Conservation (phyloP, 2,797 vertebrate genomes). For the Thripadectes ignobilis region DNA sequence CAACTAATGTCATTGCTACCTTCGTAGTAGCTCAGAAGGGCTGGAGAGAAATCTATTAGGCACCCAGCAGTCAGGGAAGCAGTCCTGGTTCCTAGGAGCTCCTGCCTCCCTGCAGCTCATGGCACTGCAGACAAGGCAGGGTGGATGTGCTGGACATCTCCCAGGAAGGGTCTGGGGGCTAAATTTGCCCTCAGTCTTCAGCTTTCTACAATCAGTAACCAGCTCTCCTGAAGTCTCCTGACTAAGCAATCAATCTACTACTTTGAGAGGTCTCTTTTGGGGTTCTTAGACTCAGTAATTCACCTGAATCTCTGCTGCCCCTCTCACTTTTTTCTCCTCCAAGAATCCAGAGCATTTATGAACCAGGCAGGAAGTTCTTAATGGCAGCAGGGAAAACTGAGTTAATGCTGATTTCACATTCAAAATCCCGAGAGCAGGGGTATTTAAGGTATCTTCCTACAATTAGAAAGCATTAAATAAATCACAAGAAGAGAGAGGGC, state of each 20-base stretch:
- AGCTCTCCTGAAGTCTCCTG: background rate
- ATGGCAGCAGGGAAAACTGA: background rate
- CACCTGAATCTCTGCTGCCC: background rate
- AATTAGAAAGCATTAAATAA: background rate
- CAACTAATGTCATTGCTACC: background rate
- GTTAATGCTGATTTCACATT: background rate
- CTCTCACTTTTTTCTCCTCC: fast-evolving
- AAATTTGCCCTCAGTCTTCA: background rate
- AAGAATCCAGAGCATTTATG: background rate
- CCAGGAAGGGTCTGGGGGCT: background rate
- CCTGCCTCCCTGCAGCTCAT: background rate
- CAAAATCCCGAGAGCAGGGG: background rate
- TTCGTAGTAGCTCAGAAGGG: background rate
- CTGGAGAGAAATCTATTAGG: background rate
- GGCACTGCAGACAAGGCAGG: background rate
- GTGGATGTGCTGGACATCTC: background rate
- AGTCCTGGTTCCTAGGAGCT: background rate
- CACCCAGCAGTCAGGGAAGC: background rate
- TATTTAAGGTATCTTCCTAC: background rate
- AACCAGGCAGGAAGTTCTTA: background rate
- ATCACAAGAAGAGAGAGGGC: background rate
- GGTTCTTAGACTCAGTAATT: background rate
- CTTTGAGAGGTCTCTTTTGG: background rate
- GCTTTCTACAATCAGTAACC: background rate
- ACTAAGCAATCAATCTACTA: background rate